phyloP scores from a whole-genome alignment of 2,797 vertebrate species.

The Synanceia verrucosa region DNA sequence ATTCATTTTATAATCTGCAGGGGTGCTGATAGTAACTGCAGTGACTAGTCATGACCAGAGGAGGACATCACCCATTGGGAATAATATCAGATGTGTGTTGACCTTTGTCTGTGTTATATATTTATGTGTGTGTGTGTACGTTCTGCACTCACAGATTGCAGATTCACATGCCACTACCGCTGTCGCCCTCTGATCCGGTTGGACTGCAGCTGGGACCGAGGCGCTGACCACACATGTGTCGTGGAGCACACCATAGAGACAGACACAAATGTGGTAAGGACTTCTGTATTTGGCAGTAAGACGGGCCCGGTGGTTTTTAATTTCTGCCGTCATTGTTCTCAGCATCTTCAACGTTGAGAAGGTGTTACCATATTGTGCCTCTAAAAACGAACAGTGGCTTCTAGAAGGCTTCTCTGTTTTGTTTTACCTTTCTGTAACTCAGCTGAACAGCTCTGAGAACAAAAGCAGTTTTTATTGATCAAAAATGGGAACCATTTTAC shows the following conservation, averaged over 20 bases:
- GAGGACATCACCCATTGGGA: constrained; percentile 17
- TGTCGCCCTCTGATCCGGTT: constrained; percentile 90
- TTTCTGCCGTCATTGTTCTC: no score
- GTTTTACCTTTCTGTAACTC: background rate
- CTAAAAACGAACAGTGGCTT: background rate
- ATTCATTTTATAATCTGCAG: background rate
- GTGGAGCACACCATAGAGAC: constrained; percentile 88
- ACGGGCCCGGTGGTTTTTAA: background rate
- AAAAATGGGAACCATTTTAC: constrained; percentile 15
- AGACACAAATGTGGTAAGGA: constrained; percentile 96
- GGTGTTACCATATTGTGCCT: background rate
- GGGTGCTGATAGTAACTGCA: background rate
- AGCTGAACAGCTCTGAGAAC: background rate
- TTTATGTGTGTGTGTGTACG: background rate
- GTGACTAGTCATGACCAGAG: constrained; percentile 20
- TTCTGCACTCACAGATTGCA: constrained; percentile 85
- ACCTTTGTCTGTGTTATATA: background rate
- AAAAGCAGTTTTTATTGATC: background rate
- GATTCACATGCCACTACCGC: constrained; percentile 94
- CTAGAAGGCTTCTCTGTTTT: background rate
- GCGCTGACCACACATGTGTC: constrained; percentile 66
- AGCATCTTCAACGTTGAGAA: background rate
- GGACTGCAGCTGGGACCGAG: constrained; percentile 89
- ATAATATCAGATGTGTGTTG: background rate
- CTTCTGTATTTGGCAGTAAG: background rate